A percentile compares a stretch with the other conserved stretches of the same genome.
phyloP scores from a whole-genome alignment of 1,140 invertebrate genomes.

The Euwallacea fornicatus region DNA sequence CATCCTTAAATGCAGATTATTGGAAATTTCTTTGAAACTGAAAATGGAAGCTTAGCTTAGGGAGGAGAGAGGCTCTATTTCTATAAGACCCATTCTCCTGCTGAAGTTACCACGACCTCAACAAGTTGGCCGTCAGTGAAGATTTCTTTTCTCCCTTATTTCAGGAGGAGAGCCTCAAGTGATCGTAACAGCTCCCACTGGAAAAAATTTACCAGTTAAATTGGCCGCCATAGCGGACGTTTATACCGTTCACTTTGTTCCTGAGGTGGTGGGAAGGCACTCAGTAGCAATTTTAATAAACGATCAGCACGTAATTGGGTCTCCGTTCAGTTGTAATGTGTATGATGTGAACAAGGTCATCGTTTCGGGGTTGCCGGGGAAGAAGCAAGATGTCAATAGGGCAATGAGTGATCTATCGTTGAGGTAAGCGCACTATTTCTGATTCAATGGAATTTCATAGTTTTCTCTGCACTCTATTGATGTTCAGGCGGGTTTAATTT shows the following conservation, averaged over 20 bases:
- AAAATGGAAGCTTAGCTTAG: too few species aligned
- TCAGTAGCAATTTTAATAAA: slow-evolving; percentile 79
- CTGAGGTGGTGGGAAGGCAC: slow-evolving; percentile 84
- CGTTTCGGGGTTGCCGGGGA: slow-evolving; percentile 70
- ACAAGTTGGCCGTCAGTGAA: too few species aligned
- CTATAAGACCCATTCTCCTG: too few species aligned
- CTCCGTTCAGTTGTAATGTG: slow-evolving; percentile 91
- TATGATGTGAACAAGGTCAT: slow-evolving; percentile 86
- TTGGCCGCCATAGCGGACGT: slow-evolving; percentile 64
- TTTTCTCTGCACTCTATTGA: too few species aligned
- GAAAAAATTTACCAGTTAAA: slow-evolving; percentile 70
- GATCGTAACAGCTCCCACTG: slow-evolving; percentile 76
- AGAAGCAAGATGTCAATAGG: slow-evolving; percentile 49
- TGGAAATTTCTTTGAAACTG: slow-evolving; percentile 27
- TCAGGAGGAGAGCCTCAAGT: slow-evolving; percentile 65
- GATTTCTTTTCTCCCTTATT: not conserved
- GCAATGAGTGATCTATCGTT: slow-evolving; percentile 58
- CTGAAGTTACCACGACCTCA: too few species aligned
- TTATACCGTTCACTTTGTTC: slow-evolving; percentile 75
- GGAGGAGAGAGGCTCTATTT: too few species aligned
- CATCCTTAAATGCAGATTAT: not conserved
- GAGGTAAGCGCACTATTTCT: slow-evolving; percentile 29
- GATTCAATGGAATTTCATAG: not conserved
- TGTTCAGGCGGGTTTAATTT: not conserved
- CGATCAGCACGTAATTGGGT: slow-evolving; percentile 81